Percentiles rank a stretch among this genome's conserved stretches.
Evolutionary conservation across 2,113 vertebrate genomes (phyloP).

Genomic region (Oceanites oceanicus): DNA sequence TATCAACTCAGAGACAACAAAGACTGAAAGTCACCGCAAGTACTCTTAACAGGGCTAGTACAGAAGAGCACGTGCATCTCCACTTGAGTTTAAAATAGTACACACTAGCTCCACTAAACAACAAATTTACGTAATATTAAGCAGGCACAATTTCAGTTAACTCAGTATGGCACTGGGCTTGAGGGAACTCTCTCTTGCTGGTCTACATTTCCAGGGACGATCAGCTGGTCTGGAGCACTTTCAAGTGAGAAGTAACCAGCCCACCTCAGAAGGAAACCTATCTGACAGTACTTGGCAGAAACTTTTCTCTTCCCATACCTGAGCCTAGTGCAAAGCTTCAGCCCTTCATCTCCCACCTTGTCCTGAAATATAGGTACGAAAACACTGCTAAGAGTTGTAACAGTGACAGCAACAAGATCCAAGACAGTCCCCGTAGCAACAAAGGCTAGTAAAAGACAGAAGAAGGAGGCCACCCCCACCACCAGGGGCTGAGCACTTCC

Average conservation of each 20-base stretch:
- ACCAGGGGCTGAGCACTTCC: neutral
- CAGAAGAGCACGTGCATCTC: neutral
- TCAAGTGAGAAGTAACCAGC: neutral
- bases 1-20: neutral
- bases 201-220: neutral
- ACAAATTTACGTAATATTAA: neutral
- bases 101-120: neutral
- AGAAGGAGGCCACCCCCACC: neutral
- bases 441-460: neutral
- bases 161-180: neutral
- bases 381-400: neutral
- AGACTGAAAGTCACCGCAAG: neutral
- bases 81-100: neutral
- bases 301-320: neutral
- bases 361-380: fast-evolving
- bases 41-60: neutral
- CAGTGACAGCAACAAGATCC: neutral
- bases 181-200: neutral
- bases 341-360: neutral
- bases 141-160: neutral
- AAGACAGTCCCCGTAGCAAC: neutral
- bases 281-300: neutral
- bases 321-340: neutral
- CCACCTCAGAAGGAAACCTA: neutral
- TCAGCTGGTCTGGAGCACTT: neutral